Evolutionary conservation across 2,888 invertebrate genomes (phyloP), one percentile per base, ranked within the genome.

Genomic region (Mesoligia furuncula): DNA sequence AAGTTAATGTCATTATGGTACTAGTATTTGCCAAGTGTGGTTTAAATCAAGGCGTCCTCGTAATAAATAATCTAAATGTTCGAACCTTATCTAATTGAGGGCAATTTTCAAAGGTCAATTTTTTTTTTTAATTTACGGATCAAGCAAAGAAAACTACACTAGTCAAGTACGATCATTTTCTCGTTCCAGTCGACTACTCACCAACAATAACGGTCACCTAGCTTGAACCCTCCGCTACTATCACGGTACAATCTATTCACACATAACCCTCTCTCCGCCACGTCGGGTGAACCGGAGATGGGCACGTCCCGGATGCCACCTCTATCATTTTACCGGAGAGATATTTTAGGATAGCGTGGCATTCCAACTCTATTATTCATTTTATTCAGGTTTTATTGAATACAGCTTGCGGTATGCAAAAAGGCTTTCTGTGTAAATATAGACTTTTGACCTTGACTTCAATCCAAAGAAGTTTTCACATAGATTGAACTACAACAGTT

Each of bases 251-350:
- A 67, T 75, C 39, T 76, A 76, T 72, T 64, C 69, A 67, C 73
- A 65, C 69, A 79, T 17, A 83, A 83, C 86, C 83, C 79, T 83
- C 79, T 69, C 77, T 71, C 83, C 39, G 69, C 66, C 42, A 66
- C 67, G 75, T 74, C 73, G 70, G 75, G 62, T 77, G 74, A 77
- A 42, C 86, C 88, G 86, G 86, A 86, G 84, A 86, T 86, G 75
- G 81, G 65, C 70, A 48, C 54, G 72, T 70, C 11, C 79, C 87
- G 88, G 87, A 86, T 75, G 80, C 70, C 64, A 70, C 80, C 79
- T 78, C 81, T 75, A 84, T 84, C 87, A 85, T 78, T 84, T 80
- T 31, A 68, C 77, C 67, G 73, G 54, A 64, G 64, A n/a, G 75
- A 85, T 77, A 85, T 79, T 83, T 79, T 78, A 62, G 74, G 57